Percentiles rank a stretch among this genome's conserved stretches.
phyloP scores from a whole-genome alignment of 1,140 invertebrate species.

The Pinna nobilis region DNA sequence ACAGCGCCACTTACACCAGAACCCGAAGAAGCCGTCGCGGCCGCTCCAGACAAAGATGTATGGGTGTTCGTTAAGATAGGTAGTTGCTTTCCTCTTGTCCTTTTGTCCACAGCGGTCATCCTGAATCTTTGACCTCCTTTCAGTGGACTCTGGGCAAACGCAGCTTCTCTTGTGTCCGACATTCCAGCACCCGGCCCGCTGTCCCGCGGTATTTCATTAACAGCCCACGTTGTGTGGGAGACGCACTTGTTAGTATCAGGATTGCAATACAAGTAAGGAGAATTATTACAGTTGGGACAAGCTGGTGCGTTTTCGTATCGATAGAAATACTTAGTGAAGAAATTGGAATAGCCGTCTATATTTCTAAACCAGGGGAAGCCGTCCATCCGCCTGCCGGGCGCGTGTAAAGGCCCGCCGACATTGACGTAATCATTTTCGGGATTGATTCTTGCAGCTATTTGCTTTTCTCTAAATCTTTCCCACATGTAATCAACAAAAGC shows the following conservation, averaged over 20 bases:
- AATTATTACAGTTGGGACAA: conserved; percentile 5
- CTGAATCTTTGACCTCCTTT: not conserved
- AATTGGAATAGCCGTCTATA: conserved; percentile 33
- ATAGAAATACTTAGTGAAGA: conserved; percentile 30
- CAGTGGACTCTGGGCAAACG: not conserved
- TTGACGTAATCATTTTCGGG: conserved; percentile 39
- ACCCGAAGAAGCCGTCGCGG: too few species aligned
- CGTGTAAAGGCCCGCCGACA: not conserved
- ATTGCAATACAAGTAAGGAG: not conserved
- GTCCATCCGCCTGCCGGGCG: not conserved
- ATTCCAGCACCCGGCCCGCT: too few species aligned
- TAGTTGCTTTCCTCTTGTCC: too few species aligned
- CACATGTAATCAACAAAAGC: conserved; percentile 45
- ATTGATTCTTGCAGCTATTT: conserved; percentile 34
- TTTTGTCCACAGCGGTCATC: not conserved
- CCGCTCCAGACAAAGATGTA: too few species aligned
- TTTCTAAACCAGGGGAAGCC: conserved; percentile 9
- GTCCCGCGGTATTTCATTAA: not conserved
- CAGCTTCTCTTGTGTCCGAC: conserved; percentile 5
- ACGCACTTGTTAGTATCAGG: not conserved
- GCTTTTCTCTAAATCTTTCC: conserved; percentile 44
- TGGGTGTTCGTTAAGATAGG: too few species aligned
- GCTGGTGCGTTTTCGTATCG: conserved; percentile 13
- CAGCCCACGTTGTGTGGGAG: not conserved
- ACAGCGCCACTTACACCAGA: too few species aligned